These are phyloP conservation scores for Drosophila paranaensis DNA, from an alignment of 2,888 invertebrate genomes.

Conservation along the genomic window DNA sequence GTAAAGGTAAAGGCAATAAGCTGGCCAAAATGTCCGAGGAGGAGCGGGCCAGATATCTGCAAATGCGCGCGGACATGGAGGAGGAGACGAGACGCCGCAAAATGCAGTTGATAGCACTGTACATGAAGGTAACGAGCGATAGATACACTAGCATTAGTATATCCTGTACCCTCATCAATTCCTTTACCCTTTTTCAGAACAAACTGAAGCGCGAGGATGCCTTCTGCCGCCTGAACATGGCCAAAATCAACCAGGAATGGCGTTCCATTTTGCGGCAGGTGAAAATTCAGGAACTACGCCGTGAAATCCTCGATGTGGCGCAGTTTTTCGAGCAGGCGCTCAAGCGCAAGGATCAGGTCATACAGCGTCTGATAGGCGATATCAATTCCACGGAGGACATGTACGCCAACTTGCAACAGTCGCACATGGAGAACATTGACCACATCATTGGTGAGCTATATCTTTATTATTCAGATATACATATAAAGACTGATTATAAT, in stretches of 20 bases:
- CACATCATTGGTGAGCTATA: slow-evolving; percentile 87
- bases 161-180: no score
- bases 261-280: slow-evolving; percentile 90
- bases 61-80: slow-evolving; percentile 92
- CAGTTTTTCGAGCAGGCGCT: slow-evolving; percentile 85
- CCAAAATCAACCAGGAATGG: slow-evolving; percentile 95
- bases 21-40: slow-evolving; percentile 94
- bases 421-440: slow-evolving; percentile 90
- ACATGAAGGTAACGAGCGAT: slow-evolving; percentile 89
- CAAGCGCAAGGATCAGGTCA: slow-evolving; percentile 89
- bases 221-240: slow-evolving; percentile 91
- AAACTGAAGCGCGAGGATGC: slow-evolving; percentile 93
- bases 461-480: not conserved
- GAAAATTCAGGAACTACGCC: slow-evolving; percentile 90
- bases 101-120: slow-evolving; percentile 91
- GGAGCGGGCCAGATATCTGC: slow-evolving; percentile 91
- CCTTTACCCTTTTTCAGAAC: slow-evolving; percentile 86
- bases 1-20: slow-evolving; percentile 89
- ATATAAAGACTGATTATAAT: not conserved
- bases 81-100: slow-evolving; percentile 92
- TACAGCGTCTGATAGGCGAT: slow-evolving; percentile 88
- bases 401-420: slow-evolving; percentile 89
- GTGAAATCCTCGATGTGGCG: slow-evolving; percentile 88
- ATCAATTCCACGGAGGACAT: slow-evolving; percentile 90
- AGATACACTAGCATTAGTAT: not conserved